These are phyloP conservation scores for Kobus ellipsiprymnus DNA, from an alignment of 2,113 vertebrate genomes.

Conservation along the genomic window DNA sequence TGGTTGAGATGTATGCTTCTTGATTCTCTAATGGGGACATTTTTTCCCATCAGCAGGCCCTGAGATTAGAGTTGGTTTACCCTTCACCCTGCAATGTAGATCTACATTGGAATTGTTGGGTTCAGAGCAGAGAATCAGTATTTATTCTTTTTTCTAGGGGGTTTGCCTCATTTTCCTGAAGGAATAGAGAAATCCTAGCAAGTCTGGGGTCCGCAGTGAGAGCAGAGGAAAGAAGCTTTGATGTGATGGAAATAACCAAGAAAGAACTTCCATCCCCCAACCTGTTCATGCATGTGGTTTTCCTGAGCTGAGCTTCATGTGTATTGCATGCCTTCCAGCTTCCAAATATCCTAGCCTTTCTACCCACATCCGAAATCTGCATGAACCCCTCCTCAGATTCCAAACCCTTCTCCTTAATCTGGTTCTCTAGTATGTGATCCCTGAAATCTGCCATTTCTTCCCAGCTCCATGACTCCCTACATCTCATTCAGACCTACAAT, in stretches of 20 bases:
- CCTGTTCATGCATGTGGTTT: conserved; percentile 66
- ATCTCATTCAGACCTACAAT: conserved; percentile 50
- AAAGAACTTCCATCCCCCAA: conserved; percentile 60
- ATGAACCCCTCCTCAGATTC: conserved; percentile 43
- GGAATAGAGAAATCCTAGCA: conserved; percentile 28
- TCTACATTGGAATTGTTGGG: conserved; percentile 15
- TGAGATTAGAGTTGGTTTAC: not conserved
- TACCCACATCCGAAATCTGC: conserved; percentile 47
- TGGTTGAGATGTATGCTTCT: conserved; percentile 17
- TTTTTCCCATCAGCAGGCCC: not conserved
- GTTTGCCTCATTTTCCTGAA: conserved; percentile 40
- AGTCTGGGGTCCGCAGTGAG: conserved; percentile 37
- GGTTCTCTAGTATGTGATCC: conserved; percentile 34
- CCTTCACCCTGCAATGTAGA: not conserved
- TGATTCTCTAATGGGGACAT: not conserved
- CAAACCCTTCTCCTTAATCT: conserved; percentile 37
- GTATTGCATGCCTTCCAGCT: conserved; percentile 64
- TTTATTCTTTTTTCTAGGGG: conserved; percentile 31
- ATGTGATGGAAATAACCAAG: conserved; percentile 67
- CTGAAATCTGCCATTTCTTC: conserved; percentile 53
- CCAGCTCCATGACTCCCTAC: conserved; percentile 41
- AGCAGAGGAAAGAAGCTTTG: conserved; percentile 45
- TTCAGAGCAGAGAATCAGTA: not conserved
- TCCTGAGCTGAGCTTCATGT: conserved; percentile 67
- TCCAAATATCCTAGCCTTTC: conserved; percentile 43